Percentiles rank a stretch among this genome's conserved stretches.
phyloP scores from a whole-genome alignment of 2,113 vertebrate species.

The Dermatemys mawii region DNA sequence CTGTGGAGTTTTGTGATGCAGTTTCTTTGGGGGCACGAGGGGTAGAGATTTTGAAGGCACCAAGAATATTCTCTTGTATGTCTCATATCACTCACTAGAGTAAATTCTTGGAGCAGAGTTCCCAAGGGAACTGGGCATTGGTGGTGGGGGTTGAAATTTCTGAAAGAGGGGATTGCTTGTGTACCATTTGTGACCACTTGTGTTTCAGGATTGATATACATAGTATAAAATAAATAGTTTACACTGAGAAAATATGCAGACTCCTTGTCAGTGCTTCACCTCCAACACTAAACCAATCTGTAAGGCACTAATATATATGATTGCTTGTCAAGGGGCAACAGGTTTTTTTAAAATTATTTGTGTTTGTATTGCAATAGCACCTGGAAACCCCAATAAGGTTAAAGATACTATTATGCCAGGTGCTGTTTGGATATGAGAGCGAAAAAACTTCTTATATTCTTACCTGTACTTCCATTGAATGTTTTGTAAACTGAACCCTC shows the following conservation, averaged over 20 bases:
- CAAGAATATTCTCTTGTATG: not conserved
- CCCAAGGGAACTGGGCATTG: not conserved
- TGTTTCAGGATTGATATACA: not conserved
- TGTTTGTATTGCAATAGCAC: not conserved
- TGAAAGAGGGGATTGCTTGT: not conserved
- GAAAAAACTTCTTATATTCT: accelerated
- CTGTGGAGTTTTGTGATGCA: not conserved
- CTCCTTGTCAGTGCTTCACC: not conserved
- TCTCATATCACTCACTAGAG: not conserved
- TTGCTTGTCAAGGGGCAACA: too few relatives aligned
- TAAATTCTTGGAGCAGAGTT: not conserved
- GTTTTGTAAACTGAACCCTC: not conserved
- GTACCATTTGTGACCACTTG: accelerated
- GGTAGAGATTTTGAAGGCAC: not conserved
- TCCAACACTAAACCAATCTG: too few relatives aligned
- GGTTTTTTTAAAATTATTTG: not conserved
- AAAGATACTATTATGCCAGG: not conserved
- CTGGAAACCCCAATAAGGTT: not conserved
- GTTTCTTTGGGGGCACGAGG: not conserved
- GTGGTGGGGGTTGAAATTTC: not conserved
- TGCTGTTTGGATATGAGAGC: not conserved
- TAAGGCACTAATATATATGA: too few relatives aligned
- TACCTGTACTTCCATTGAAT: accelerated
- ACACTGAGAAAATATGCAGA: not conserved
- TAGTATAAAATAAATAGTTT: accelerated